These are phyloP conservation scores for Burhinus bistriatus DNA, from an alignment of 2,113 vertebrate species.

Conservation along the genomic window DNA sequence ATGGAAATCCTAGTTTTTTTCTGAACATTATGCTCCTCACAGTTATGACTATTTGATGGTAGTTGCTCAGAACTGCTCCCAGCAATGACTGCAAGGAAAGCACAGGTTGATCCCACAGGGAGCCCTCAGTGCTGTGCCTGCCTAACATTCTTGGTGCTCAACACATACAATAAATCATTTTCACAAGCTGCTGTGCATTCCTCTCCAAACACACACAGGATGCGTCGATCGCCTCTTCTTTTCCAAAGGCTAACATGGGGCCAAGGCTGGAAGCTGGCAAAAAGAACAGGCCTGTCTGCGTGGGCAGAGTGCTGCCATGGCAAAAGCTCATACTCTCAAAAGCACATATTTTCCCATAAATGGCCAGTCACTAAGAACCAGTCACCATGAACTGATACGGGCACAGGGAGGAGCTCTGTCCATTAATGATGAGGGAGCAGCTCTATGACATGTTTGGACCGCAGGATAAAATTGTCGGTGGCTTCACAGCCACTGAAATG, in stretches of 20 bases:
- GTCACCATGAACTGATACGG: neutral
- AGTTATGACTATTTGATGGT: neutral
- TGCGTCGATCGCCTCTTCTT: neutral
- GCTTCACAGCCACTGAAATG: neutral
- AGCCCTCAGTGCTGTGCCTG: neutral
- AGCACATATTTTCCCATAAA: conserved; percentile 65
- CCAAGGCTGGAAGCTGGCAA: neutral
- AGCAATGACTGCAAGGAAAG: neutral
- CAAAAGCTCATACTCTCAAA: neutral
- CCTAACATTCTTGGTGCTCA: neutral
- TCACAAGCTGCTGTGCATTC: neutral
- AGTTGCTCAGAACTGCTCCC: neutral
- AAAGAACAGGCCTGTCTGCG: neutral
- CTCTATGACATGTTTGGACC: neutral
- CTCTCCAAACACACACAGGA: neutral
- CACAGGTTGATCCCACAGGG: neutral
- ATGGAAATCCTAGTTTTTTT: neutral
- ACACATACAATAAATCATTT: neutral
- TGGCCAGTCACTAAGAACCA: conserved; percentile 16
- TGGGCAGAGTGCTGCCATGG: neutral
- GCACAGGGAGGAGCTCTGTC: neutral
- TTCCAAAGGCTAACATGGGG: neutral
- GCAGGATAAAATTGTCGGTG: neutral
- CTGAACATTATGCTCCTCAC: neutral
- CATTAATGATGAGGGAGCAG: neutral